Evolutionary conservation across 2,888 invertebrate genomes (phyloP).

Genomic region (Orchesella flavescens): DNA sequence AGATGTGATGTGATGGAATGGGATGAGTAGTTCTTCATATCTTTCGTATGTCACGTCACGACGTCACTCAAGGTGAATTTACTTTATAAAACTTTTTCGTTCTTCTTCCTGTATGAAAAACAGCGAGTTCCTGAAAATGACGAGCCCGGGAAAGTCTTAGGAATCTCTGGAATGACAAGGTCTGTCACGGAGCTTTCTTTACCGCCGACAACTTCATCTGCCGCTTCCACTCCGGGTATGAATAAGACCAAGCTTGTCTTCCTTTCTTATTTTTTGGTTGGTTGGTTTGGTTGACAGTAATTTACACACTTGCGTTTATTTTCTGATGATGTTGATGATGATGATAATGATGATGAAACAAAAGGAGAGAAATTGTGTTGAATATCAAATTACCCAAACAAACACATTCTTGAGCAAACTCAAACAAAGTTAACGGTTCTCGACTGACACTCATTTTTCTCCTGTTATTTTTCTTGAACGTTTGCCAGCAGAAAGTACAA

Average conservation of each 20-base stretch:
- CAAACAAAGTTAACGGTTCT: not conserved
- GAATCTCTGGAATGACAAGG: conserved; percentile 69
- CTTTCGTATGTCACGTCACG: conserved; percentile 8
- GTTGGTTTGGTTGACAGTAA: too few species aligned
- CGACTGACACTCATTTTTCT: conserved; percentile 30
- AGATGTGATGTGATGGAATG: not conserved
- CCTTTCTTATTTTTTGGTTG: not conserved
- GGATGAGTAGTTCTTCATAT: conserved; percentile 9
- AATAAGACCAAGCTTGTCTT: not conserved
- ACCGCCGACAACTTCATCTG: conserved; percentile 68
- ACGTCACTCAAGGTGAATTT: not conserved
- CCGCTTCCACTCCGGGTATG: conserved; percentile 71
- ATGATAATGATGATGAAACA: too few species aligned
- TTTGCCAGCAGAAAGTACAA: conserved; percentile 70
- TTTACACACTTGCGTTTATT: too few species aligned
- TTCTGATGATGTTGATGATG: too few species aligned
- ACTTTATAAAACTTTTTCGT: not conserved
- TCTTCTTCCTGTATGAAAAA: not conserved
- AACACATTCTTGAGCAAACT: not conserved
- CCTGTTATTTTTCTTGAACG: conserved; percentile 31
- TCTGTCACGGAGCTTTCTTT: conserved; percentile 71
- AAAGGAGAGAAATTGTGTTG: too few species aligned
- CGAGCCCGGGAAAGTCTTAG: conserved; percentile 70
- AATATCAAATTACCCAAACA: too few species aligned
- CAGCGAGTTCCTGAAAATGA: conserved; percentile 71